Base-by-base conservation (phyloP, 2,888 invertebrate species). In the Amphipoea oculea region DNA sequence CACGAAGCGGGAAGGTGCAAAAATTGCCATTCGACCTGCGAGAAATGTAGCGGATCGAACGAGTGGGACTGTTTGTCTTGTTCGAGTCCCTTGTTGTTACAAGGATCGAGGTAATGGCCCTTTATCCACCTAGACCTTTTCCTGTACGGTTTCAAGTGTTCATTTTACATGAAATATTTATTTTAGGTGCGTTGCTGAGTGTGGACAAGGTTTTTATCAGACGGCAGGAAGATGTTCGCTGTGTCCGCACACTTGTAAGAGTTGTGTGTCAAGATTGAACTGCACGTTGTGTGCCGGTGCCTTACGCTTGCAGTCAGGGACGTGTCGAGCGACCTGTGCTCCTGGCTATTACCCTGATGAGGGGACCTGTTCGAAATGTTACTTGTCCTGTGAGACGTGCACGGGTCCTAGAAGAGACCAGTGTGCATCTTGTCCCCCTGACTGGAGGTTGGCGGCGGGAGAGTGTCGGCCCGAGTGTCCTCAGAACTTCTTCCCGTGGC, bases 381-480 rank as follows among this genome's bases (percentile, higher is more conserved):
- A 98, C 92, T 97, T 98, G 84, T 98, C 98, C 71, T 99, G 99
- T 93, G 98, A 98, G 93, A 99, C 99, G 20, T 99, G 99, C 93
- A 96, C 98, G 81, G 99, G 99, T 2, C 98, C 98, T 0, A 97
- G 98, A 87, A 97, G 98, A 85, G 98, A 98, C 92, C 98, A 99
- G 91, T 99, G 99, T 92, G 98, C 99, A 0, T 98, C 98, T 48
- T 99, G 99, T 93, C 98, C 98, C 0, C 97, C 97, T 54, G 98
- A 98, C 40, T 98, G 98, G 98, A 98, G 98, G 92, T 93, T 99
- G 82, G 98, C 98, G 9, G 98, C 98, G 4, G 98, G 98, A 3
- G 98, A 98, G 94, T 99, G 99, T 91, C 98, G 98, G 91, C 98
- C 98, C 0, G 98, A 98, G 92, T 99, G 99, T 93, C 98, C 99